A percentile compares a stretch with the other conserved stretches of the same genome.
Conservation (phyloP, 2,888 invertebrate genomes). For the Euphydryas editha region DNA sequence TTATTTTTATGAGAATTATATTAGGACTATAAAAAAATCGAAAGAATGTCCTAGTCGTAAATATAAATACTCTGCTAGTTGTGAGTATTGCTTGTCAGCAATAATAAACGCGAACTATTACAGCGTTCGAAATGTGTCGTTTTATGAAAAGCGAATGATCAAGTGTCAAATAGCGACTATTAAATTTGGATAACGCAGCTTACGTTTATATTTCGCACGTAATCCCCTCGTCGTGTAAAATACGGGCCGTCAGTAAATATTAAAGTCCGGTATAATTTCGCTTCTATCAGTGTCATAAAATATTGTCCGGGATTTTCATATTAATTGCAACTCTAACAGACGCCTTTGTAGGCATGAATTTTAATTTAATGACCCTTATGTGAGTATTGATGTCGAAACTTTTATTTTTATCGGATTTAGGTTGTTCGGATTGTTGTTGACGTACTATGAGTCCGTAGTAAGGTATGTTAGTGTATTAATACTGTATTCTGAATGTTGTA, state of each 20-base stretch:
- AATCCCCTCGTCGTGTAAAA: slow-evolving; percentile 74
- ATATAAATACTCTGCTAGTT: slow-evolving; percentile 37
- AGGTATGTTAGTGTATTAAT: neutral
- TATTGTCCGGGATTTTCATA: slow-evolving; percentile 74
- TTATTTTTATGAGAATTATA: slow-evolving; percentile 14
- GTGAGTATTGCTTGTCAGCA: slow-evolving; percentile 52
- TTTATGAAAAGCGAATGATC: slow-evolving; percentile 62
- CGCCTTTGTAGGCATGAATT: slow-evolving; percentile 64
- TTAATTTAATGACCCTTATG: slow-evolving; percentile 59
- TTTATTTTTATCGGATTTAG: slow-evolving; percentile 31
- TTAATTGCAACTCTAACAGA: slow-evolving; percentile 68
- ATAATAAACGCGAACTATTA: slow-evolving; percentile 60
- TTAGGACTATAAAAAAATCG: slow-evolving; percentile 30
- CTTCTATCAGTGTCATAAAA: slow-evolving; percentile 70
- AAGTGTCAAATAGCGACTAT: slow-evolving; percentile 69
- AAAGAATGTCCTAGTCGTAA: slow-evolving; percentile 43
- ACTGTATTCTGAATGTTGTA: slow-evolving; percentile 12
- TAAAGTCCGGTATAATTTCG: slow-evolving; percentile 72
- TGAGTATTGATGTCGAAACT: slow-evolving; percentile 33
- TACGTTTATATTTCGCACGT: slow-evolving; percentile 68
- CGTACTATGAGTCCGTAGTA: neutral
- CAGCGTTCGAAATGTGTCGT: slow-evolving; percentile 59
- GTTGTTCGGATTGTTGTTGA: no score
- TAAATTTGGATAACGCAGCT: slow-evolving; percentile 61
- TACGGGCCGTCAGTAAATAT: slow-evolving; percentile 77